A percentile compares a stretch with the other conserved stretches of the same genome.
phyloP scores from a whole-genome alignment of 2,888 invertebrate genomes.

The Erebia epiphron region DNA sequence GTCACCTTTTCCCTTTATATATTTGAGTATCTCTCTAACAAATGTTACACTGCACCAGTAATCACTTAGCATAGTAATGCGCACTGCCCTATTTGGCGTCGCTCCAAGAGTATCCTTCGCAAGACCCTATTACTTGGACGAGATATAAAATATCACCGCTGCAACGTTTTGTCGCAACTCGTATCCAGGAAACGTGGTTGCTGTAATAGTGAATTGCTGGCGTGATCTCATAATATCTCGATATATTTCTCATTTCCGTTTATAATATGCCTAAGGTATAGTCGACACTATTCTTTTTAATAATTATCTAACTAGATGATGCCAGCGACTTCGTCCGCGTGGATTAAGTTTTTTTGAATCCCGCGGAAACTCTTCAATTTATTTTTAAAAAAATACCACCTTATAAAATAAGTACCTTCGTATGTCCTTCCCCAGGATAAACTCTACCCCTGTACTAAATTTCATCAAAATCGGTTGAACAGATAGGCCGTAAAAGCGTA shows the following conservation, averaged over 20 bases:
- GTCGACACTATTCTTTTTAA: too few species aligned
- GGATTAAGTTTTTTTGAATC: too few species aligned
- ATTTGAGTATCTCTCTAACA: slow-evolving; percentile 10
- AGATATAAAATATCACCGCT: slow-evolving; percentile 26
- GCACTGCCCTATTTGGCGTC: slow-evolving; percentile 61
- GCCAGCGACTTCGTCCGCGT: too few species aligned
- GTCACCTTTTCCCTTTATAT: not conserved
- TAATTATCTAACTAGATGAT: too few species aligned
- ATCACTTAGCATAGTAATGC: slow-evolving; percentile 58
- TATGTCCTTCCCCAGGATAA: too few species aligned
- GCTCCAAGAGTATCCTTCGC: slow-evolving; percentile 52
- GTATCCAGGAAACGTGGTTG: slow-evolving; percentile 3
- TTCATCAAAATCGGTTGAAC: too few species aligned
- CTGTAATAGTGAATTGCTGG: not conserved
- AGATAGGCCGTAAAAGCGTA: too few species aligned
- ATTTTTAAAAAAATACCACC: too few species aligned
- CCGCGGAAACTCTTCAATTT: too few species aligned
- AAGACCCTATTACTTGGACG: slow-evolving; percentile 24
- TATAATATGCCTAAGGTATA: not conserved
- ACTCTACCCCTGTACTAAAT: too few species aligned
- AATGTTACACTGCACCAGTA: slow-evolving; percentile 24
- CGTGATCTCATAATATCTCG: not conserved
- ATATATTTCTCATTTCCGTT: not conserved
- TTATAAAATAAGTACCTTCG: too few species aligned
- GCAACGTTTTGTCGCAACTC: slow-evolving; percentile 17